These are phyloP conservation scores for Gallinago paraguaiae DNA, from an alignment of 2,113 vertebrate genomes.

Conservation along the genomic window DNA sequence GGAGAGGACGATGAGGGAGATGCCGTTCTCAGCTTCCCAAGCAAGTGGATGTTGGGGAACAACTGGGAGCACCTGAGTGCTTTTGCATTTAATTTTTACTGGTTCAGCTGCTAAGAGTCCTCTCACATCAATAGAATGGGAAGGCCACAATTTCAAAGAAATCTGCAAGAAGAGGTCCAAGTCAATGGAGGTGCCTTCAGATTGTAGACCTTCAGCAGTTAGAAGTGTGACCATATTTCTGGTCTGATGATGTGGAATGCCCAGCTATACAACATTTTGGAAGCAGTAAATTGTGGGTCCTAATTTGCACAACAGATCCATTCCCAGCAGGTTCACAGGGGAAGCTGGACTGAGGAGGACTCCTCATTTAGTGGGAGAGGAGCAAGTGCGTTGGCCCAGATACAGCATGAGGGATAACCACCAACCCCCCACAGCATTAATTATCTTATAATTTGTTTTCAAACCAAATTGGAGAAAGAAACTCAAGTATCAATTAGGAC, in stretches of 20 bases:
- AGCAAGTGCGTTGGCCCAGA: not conserved
- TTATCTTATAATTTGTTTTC: not conserved
- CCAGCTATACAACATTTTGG: not conserved
- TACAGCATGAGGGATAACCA: not conserved
- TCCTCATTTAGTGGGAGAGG: not conserved
- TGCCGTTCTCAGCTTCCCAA: not conserved
- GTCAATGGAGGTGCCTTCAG: not conserved
- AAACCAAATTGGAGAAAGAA: not conserved
- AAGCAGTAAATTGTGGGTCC: not conserved
- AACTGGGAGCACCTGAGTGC: not conserved
- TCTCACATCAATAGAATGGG: not conserved
- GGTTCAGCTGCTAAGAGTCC: not conserved
- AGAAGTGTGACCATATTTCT: not conserved
- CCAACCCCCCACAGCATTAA: fast-evolving
- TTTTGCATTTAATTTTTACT: not conserved
- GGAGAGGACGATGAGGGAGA: not conserved
- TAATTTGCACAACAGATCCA: not conserved
- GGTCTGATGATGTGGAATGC: not conserved
- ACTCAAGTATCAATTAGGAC: not conserved
- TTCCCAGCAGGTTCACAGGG: not conserved
- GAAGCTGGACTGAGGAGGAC: not conserved
- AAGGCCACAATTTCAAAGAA: not conserved
- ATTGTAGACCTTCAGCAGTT: not conserved
- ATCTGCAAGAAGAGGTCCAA: not conserved
- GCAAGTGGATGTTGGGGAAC: not conserved